Conservation (phyloP, 2,888 invertebrate genomes). For the Elmis aenea region DNA sequence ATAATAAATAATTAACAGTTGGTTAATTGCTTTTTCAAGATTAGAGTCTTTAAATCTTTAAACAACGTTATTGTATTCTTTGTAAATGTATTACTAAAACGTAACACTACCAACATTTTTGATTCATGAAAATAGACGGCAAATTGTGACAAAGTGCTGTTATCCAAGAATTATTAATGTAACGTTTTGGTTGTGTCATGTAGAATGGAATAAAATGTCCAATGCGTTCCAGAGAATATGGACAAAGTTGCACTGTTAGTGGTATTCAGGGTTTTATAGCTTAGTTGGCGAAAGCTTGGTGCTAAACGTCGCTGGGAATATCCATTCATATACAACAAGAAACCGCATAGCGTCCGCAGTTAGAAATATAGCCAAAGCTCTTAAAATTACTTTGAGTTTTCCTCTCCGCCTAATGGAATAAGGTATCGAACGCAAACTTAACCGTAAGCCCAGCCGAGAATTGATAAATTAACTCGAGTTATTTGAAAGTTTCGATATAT, state of each 20-base stretch:
- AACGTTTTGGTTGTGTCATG: not conserved
- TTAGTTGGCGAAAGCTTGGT: constrained; percentile 38
- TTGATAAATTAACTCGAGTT: too few species aligned
- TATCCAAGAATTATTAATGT: not conserved
- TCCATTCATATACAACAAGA: constrained; percentile 42
- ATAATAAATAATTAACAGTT: too few species aligned
- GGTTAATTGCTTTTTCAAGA: too few species aligned
- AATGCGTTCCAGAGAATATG: constrained; percentile 22
- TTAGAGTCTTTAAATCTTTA: too few species aligned
- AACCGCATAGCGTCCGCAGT: constrained; percentile 34
- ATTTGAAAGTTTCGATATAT: too few species aligned
- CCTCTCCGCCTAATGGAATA: not conserved
- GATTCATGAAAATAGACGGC: not conserved
- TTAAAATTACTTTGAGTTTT: constrained; percentile 17
- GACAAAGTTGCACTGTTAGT: constrained; percentile 33
- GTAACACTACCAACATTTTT: too few species aligned
- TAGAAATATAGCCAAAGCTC: constrained; percentile 25
- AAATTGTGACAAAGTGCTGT: not conserved
- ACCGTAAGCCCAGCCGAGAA: too few species aligned
- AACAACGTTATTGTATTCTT: too few species aligned
- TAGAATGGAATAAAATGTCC: constrained; percentile 10
- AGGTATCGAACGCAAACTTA: not conserved
- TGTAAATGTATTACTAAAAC: too few species aligned
- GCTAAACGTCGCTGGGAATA: constrained; percentile 44
- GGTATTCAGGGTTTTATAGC: constrained; percentile 39